These are phyloP conservation scores for Hermaeophaga mercurialis DNA, from an alignment of 2,888 invertebrate species.

Conservation along the genomic window DNA sequence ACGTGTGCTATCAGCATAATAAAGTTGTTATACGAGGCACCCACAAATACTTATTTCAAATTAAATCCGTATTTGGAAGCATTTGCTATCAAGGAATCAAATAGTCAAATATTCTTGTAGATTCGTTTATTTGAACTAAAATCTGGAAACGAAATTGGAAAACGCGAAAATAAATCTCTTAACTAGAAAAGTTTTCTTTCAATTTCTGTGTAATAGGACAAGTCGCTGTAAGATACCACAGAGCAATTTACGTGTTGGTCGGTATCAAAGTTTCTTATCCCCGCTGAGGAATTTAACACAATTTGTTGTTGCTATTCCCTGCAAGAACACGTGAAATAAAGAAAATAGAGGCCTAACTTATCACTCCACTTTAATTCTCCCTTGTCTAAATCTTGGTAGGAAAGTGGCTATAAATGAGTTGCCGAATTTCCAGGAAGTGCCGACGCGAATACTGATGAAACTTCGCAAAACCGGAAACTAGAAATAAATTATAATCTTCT, in stretches of 20 bases:
- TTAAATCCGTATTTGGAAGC: too few species aligned
- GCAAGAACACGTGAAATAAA: slow-evolving; percentile 11
- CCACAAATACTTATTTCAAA: slow-evolving; percentile 1
- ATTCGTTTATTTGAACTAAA: too few species aligned
- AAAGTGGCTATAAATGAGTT: slow-evolving; percentile 12
- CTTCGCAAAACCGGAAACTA: not conserved
- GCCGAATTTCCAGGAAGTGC: not conserved
- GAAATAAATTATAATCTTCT: not conserved
- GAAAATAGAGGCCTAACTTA: slow-evolving; percentile 13
- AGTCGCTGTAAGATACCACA: slow-evolving; percentile 38
- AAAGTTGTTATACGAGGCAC: not conserved
- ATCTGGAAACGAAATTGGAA: slow-evolving; percentile 6
- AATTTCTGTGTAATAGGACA: slow-evolving; percentile 36
- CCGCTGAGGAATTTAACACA: slow-evolving; percentile 25
- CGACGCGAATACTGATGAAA: slow-evolving; percentile 1
- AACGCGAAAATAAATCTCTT: slow-evolving; percentile 14
- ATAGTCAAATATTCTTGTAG: not conserved
- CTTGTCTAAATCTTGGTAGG: slow-evolving; percentile 3
- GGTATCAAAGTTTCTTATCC: slow-evolving; percentile 27
- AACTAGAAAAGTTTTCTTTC: slow-evolving; percentile 33
- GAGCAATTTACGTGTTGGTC: slow-evolving; percentile 30
- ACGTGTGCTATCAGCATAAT: slow-evolving; percentile 10
- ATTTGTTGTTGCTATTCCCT: slow-evolving; percentile 23
- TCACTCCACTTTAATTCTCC: slow-evolving; percentile 5
- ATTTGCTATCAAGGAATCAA: too few species aligned